These are phyloP conservation scores for Brachypodius melanocephalos DNA, from an alignment of 2,113 vertebrate species.

Conservation along the genomic window DNA sequence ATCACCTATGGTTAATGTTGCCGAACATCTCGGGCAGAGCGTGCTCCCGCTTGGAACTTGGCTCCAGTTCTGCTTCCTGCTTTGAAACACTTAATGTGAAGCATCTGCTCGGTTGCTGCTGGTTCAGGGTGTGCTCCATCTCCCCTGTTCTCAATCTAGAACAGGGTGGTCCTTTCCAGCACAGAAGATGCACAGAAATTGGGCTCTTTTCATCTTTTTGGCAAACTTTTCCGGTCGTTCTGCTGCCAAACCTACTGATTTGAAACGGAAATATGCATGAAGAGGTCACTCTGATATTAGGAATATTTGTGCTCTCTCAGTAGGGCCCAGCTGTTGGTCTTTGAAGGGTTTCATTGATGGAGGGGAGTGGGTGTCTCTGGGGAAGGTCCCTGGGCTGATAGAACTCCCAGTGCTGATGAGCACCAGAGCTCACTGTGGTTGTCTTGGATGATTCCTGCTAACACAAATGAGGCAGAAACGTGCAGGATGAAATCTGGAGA, in stretches of 20 bases:
- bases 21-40: background rate
- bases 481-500: background rate
- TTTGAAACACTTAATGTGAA: background rate
- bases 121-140: background rate
- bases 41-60: background rate
- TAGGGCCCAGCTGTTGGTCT: background rate
- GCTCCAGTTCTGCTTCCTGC: background rate
- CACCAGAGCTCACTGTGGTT: background rate
- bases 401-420: background rate
- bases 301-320: background rate
- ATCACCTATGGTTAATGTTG: constrained; percentile 30
- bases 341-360: background rate
- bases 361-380: background rate
- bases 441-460: background rate
- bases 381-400: background rate
- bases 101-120: background rate
- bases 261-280: background rate
- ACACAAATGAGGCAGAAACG: background rate
- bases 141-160: background rate
- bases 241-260: background rate
- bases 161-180: background rate
- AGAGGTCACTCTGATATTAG: background rate
- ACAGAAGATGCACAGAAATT: background rate
- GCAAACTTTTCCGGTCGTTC: fast-evolving
- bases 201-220: fast-evolving